Base-by-base conservation (phyloP, 2,888 invertebrate genomes). In the Heteropelma amictum region DNA sequence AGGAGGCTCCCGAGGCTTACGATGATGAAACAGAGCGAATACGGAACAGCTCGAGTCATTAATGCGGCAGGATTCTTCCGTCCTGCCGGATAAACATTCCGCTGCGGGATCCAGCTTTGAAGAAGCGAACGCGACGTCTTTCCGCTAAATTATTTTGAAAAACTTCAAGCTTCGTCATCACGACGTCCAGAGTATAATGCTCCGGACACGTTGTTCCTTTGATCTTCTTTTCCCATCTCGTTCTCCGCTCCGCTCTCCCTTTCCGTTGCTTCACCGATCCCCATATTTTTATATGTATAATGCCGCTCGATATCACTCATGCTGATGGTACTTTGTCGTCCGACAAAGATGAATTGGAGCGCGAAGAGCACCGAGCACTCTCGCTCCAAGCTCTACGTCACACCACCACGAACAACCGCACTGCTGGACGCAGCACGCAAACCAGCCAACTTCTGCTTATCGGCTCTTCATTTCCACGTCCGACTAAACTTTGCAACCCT, bases 1-100 rank as follows among this genome's bases (percentile, higher is more conserved):
- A 4, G 81, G 76, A 45, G 85, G 83, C 65, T 86, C 84, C 83
- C 86, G 85, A 83, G 84, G 86, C 83, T 80, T 80, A 17, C 79
- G 80, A 76, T 77, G 74, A 69, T 79, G 78, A 72, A 79, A 80
- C 80, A 82, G 72, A 53, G 77, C 72, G 77, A 77, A 74, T 21
- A 91, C 90, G 47, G 91, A 67, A 26, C 70, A 73, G 26, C 71
- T 75, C 21, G 75, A 73, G 12, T 79, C 77, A 76, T 70, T 53
- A 17, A 63, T 58, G 40, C 45, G 63, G 28, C 60, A 58, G 61
- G 33, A 45, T 53, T 64, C 68, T 40, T 69, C 65, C 38, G 58
- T 64, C 7, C 53, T 69, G 12, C 21, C 54, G 40, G 40, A 47
- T 8, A 17, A 38, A 40, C 65, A 65, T 61, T 61, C 54, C 21